phyloP scores from a whole-genome alignment of 1,140 invertebrate species.

The roundworm (Caenorhabditis elegans) region WBcel235 BX284602.5:10705001-10705500 shows the following conservation, averaged over 20 bases:
- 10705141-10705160: conserved; percentile 42
- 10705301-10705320: conserved; percentile 58
- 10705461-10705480: conserved; percentile 53
- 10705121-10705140: conserved; percentile 34
- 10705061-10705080: conserved; percentile 1
- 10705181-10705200: conserved; percentile 25
- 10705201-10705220: conserved; percentile 32
- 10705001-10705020: conserved; percentile 34
- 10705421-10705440: conserved; percentile 56
- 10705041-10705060: conserved; percentile 20
- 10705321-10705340: conserved; percentile 54
- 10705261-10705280: conserved; percentile 55
- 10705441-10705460: conserved; percentile 45
- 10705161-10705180: neutral
- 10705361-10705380: conserved; percentile 20
- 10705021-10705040: conserved; percentile 19
- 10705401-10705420: conserved; percentile 55
- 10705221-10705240: conserved; percentile 42
- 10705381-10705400: conserved; percentile 49
- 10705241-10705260: conserved; percentile 38
- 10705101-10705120: neutral
- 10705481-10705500: conserved; percentile 55
- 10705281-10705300: conserved; percentile 53
- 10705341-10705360: conserved; percentile 49
- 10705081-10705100: too few relatives aligned